Base-by-base conservation (phyloP, 2,888 invertebrate genomes). In the Cheilosia pagana region DNA sequence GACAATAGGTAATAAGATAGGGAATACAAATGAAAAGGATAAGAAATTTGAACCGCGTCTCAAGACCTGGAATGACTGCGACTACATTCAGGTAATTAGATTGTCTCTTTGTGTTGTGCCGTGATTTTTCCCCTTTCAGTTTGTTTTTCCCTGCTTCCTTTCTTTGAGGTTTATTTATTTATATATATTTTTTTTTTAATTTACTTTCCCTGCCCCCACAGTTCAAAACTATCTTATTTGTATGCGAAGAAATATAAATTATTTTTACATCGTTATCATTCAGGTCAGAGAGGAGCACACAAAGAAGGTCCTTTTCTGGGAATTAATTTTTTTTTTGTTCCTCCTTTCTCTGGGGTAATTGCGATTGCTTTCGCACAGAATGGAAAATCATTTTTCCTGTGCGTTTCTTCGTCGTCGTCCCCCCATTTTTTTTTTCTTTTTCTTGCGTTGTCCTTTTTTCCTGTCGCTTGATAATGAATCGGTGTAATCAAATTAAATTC, bases 11-110 rank as follows among this genome's bases (percentile, higher is more conserved):
- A 89, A 85, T 81, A 91, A 91, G 85, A 94, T 95, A 10, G 95
- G 89, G 94, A 90, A 89, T 76, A 90, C 88, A 72, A 91, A 94
- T 85, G 93, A 93, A 85, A 94, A 93, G 83, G 94, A 94, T 88
- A 94, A 93, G 90, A 94, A 92, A 89, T 90, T 91, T 86, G 91
- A 90, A 87, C 92, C 91, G 41, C 89, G 89, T 88, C 90, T 94
- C 86, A 94, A 94, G 92, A 95, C 96, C 87, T 97, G 97, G 96
- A 94, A 95, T 89, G 96, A 96, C 89, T 97, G 97, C 92, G 96
- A 97, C 91, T 95, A 96, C 91, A 96, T 97, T 88, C 95, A 93
- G 93, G 93, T 93, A 92, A 90, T 91, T 91, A 89, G 89, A 90
- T 89, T 87, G 71, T 39, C 67, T 8, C 81, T 28, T 8, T 65